Evolutionary conservation across 2,797 vertebrate genomes (phyloP).

Genomic region (Xenopus petersii): DNA sequence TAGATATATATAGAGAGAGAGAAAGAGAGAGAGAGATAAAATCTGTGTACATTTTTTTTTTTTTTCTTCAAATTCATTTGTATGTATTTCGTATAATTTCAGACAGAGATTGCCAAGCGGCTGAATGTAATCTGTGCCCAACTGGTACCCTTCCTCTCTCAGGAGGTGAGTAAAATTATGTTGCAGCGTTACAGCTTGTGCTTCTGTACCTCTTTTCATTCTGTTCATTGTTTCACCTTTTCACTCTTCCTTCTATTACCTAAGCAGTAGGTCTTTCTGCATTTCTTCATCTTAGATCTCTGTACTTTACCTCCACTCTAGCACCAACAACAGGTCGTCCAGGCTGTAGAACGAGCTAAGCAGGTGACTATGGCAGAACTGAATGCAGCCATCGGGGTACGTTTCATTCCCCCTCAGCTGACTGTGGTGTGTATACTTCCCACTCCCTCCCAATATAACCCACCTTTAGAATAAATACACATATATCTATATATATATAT

Average conservation of each 20-base stretch:
- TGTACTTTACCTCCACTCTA: constrained; percentile 58
- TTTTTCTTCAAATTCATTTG: neutral
- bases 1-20: no score
- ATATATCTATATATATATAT: no score
- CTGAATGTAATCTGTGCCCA: constrained; percentile 80
- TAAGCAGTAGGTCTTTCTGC: no score
- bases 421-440: constrained; percentile 22
- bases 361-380: constrained; percentile 96
- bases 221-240: no score
- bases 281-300: no score
- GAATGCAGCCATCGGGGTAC: constrained; percentile 89
- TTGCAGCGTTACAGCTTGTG: no score
- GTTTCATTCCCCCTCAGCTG: constrained; percentile 31
- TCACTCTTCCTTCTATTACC: no score
- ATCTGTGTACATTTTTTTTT: neutral
- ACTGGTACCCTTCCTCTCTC: constrained; percentile 77
- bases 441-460: neutral
- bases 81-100: constrained; percentile 16
- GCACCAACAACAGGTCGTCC: constrained; percentile 93
- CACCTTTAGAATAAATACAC: neutral
- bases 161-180: constrained; percentile 69
- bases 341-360: constrained; percentile 92
- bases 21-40: no score
- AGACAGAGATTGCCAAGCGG: constrained; percentile 85
- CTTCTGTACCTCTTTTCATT: no score